Percentiles rank a stretch among this genome's conserved stretches.
These are phyloP conservation scores for Saguinus imperator DNA, from an alignment of 2,113 vertebrate genomes.

Conservation along the genomic window DNA sequence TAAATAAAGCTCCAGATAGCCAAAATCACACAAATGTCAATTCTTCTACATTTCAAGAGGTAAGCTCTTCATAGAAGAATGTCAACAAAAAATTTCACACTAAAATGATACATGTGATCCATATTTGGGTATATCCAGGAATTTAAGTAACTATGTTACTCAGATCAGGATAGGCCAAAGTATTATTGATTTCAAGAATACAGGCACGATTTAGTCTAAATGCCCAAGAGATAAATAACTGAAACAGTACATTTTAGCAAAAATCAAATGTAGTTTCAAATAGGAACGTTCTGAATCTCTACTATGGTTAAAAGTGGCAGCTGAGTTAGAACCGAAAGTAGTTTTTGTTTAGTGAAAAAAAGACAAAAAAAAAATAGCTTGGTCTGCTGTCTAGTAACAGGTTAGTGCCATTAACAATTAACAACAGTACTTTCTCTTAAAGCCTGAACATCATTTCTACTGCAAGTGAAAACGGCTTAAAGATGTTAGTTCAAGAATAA, in stretches of 20 bases:
- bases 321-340: constrained; percentile 65
- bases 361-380: constrained; percentile 65
- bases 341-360: constrained; percentile 58
- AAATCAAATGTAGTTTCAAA: constrained; percentile 65
- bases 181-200: constrained; percentile 71
- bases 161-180: constrained; percentile 73
- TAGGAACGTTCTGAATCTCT: constrained; percentile 45
- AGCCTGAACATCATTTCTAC: constrained; percentile 81
- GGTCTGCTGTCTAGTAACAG: constrained; percentile 76
- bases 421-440: constrained; percentile 79
- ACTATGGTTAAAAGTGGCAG: constrained; percentile 64
- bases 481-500: constrained; percentile 78
- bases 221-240: constrained; percentile 71
- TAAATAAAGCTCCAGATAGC: constrained; percentile 79
- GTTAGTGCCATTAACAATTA: constrained; percentile 75
- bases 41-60: constrained; percentile 81
- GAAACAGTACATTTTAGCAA: constrained; percentile 60
- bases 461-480: constrained; percentile 81
- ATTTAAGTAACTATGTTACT: constrained; percentile 74
- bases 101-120: constrained; percentile 67
- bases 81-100: constrained; percentile 74
- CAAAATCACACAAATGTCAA: constrained; percentile 77
- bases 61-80: constrained; percentile 81
- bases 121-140: constrained; percentile 67
- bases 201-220: constrained; percentile 79